Evolutionary conservation across 64 coral and sea anemone genomes (phyloP).

Genomic region (Hydrozoanthus tunicans): DNA sequence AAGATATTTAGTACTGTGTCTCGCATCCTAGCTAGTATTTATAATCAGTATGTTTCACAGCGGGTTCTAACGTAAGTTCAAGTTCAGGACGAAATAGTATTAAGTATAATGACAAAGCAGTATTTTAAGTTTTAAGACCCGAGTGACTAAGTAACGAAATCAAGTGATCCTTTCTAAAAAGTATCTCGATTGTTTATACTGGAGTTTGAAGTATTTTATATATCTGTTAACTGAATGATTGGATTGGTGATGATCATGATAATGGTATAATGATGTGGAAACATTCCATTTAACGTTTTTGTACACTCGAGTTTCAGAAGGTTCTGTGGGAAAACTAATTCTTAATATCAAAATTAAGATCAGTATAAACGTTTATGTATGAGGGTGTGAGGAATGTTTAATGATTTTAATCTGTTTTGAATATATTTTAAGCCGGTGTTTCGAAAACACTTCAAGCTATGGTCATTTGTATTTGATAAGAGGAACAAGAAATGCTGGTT

Average conservation of each 20-base stretch:
- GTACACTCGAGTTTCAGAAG: no score
- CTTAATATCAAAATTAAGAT: not conserved
- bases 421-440: no score
- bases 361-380: no score
- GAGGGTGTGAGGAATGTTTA: no score
- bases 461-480: no score
- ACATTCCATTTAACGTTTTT: no score
- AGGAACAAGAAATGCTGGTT: no score
- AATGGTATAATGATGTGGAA: not conserved
- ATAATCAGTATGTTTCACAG: not conserved
- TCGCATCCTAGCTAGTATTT: not conserved
- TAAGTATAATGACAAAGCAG: not conserved
- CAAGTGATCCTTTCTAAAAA: not conserved
- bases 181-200: not conserved
- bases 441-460: no score
- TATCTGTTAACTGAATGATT: not conserved
- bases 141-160: not conserved
- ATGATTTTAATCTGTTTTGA: no score
- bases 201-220: not conserved
- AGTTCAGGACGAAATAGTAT: not conserved
- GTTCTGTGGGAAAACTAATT: not conserved
- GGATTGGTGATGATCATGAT: not conserved
- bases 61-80: constrained; percentile 21
- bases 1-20: not conserved
- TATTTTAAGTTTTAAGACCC: not conserved